These are phyloP conservation scores for Callosobruchus maculatus DNA, from an alignment of 2,888 invertebrate genomes.

Conservation along the genomic window DNA sequence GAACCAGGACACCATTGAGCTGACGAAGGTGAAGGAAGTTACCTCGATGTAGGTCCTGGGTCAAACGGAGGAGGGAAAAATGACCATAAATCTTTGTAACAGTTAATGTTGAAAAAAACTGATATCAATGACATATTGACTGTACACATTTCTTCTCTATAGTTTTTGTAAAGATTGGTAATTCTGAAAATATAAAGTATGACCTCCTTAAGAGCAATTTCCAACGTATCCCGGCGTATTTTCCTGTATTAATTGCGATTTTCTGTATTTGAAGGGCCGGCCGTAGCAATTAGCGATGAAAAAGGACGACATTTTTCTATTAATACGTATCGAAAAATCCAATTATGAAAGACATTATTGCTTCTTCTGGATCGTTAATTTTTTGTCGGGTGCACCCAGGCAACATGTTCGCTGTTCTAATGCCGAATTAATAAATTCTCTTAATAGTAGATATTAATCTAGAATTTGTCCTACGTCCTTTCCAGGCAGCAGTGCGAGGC, in stretches of 20 bases:
- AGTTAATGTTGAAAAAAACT: no score
- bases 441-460: background rate
- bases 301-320: background rate
- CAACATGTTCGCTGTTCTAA: background rate
- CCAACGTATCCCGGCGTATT: background rate
- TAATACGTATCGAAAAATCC: constrained; percentile 7
- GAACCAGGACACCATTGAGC: no score
- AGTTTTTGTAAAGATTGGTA: no score
- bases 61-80: no score
- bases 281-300: background rate
- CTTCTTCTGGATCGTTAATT: constrained; percentile 36
- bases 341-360: constrained; percentile 28
- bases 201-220: background rate
- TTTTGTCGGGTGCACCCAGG: constrained; percentile 20
- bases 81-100: no score
- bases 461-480: background rate
- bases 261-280: background rate
- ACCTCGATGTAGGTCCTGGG: no score
- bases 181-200: background rate
- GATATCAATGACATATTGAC: no score
- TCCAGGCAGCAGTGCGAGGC: background rate
- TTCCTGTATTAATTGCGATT: background rate
- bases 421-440: background rate
- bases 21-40: no score
- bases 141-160: no score